Base-by-base conservation (phyloP, 1,140 invertebrate species). In the Drosophila erecta region DNA sequence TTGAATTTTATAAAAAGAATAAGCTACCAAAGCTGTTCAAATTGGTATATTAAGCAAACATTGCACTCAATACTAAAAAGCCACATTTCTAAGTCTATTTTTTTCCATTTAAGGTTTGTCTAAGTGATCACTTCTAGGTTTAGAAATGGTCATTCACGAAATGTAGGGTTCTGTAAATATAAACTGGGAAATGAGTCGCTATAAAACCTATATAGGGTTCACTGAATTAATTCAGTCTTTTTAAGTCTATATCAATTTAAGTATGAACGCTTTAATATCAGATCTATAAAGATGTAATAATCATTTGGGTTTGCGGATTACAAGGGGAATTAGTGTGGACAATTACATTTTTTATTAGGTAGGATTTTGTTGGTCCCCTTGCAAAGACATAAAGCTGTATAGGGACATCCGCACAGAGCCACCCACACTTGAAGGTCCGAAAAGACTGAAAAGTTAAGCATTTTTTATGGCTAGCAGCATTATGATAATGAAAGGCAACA, bases 401-500 rank as follows among this genome's bases (percentile, higher is more conserved):
- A 49, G 37, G 27, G 59, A 33, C 20, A 33, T 61, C 43, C 43
- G n/a, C 12, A 22, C 33, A 37, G 20, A 24, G 15, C 41, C 33
- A 38, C 4, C 3, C 17, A 10, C 35, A 35, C 27, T 24, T 41
- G 44, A 33, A 58, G 58, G 35, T 40, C 44, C 6, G 2, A 37
- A 66, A 69, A 24, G 35, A 69, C 50, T 49, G 33, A 70, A 54
- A 70, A 70, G 66, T 70, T 70, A 65, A 70, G 64, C 71, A 74
- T 53, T 80, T 77, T 77, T 86, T 65, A 85, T 51, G 67, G 38
- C 14, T 33, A 37, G 59, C 55, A 62, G 59, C 59, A 79, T 72
- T 49, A 73, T 64, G 56, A 76, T 86, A 85, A 86, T 86, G 69
- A 86, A 81, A 59, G 71, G 70, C 66, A 74, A 86, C 79, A 86